Evolutionary conservation across 2,888 invertebrate genomes (phyloP).

Genomic region (Ophion costatus): DNA sequence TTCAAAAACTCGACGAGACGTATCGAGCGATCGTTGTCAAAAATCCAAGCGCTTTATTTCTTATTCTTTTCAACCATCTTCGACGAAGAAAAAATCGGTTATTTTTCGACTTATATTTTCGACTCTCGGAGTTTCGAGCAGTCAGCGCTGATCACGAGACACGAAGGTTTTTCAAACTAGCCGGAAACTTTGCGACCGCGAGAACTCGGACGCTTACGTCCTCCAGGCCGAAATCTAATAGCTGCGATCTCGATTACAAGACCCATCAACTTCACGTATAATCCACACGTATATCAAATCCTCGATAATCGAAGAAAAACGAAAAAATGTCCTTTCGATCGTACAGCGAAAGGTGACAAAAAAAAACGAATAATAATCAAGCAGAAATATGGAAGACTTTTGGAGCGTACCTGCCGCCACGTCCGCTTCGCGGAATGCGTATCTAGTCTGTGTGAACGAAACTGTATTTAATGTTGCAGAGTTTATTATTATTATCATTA

Average conservation of each 20-base stretch:
- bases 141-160: neutral
- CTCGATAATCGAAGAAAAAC: constrained; percentile 16
- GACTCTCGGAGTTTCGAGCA: neutral
- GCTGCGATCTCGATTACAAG: constrained; percentile 4
- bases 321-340: constrained; percentile 31
- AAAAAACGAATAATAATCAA: constrained; percentile 38
- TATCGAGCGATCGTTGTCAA: neutral
- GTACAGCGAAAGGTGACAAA: constrained; percentile 39
- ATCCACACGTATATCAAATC: constrained; percentile 13
- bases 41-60: neutral
- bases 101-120: neutral
- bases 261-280: constrained; percentile 3
- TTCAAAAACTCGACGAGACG: neutral
- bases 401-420: constrained; percentile 65
- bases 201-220: neutral
- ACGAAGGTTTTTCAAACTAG: neutral
- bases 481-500: constrained; percentile 78
- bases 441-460: constrained; percentile 82
- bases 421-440: constrained; percentile 69
- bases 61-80: neutral
- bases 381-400: constrained; percentile 53
- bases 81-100: neutral
- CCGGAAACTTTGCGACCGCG: neutral
- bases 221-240: neutral
- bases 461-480: constrained; percentile 81